Percentiles rank a stretch among this genome's conserved stretches.
Conservation (phyloP, 2,888 invertebrate genomes). For the Tridacna gigas region DNA sequence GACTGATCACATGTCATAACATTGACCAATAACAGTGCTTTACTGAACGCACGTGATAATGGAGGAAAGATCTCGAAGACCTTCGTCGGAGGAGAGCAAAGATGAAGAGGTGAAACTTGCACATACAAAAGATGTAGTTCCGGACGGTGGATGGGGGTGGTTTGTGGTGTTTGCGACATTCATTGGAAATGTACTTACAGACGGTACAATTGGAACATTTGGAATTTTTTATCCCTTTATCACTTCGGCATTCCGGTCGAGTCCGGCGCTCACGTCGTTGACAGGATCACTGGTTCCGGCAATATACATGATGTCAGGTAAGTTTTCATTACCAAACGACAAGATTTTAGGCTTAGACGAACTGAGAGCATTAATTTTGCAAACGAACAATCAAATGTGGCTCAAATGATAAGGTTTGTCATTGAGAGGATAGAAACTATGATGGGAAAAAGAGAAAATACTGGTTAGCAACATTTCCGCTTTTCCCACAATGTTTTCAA, state of each 20-base stretch:
- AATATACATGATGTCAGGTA: slow-evolving; percentile 60
- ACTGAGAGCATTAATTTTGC: too few species aligned
- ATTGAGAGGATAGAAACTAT: too few species aligned
- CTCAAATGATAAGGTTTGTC: too few species aligned
- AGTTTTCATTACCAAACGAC: slow-evolving; percentile 5
- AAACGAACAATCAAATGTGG: too few species aligned
- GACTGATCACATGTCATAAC: too few species aligned
- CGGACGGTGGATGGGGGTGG: slow-evolving; percentile 71
- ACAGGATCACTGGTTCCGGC: slow-evolving; percentile 64
- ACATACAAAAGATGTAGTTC: slow-evolving; percentile 1
- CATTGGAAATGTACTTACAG: slow-evolving; percentile 61
- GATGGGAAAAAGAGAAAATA: too few species aligned
- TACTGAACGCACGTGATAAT: too few species aligned
- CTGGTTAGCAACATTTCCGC: too few species aligned
- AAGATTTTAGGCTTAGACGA: too few species aligned
- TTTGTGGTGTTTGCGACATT: slow-evolving; percentile 64
- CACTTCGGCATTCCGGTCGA: slow-evolving; percentile 44
- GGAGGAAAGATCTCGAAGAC: too few species aligned
- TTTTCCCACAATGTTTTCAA: too few species aligned
- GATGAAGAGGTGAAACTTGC: background rate
- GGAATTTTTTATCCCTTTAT: slow-evolving; percentile 67
- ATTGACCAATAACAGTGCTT: too few species aligned
- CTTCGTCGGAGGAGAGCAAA: background rate
- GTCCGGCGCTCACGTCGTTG: slow-evolving; percentile 64
- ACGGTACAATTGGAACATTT: slow-evolving; percentile 64